Conservation (phyloP, 64 coral and sea anemone species). For the Pachyseris speciosa region DNA sequence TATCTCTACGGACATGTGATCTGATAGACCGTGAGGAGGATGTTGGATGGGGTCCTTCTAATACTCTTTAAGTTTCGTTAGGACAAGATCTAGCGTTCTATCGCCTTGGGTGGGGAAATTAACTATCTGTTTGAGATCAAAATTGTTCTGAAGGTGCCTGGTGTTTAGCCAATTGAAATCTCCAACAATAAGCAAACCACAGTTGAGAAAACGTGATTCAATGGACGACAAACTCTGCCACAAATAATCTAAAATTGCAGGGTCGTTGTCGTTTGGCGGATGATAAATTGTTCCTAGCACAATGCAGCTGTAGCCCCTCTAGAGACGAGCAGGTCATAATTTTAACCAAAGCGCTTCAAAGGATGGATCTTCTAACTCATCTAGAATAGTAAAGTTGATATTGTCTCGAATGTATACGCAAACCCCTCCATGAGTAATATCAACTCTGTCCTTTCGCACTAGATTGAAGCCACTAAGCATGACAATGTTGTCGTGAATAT, state of each 20-base stretch:
- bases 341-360: slow-evolving; percentile 37
- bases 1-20: slow-evolving; percentile 38
- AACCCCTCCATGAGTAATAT: not conserved
- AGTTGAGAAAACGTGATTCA: slow-evolving; percentile 19
- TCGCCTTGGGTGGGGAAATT: slow-evolving; percentile 22
- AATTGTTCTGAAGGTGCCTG: slow-evolving; percentile 3
- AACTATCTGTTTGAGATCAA: slow-evolving; percentile 23
- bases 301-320: slow-evolving; percentile 51
- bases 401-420: not conserved
- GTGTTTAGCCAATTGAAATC: slow-evolving; percentile 52
- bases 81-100: not conserved
- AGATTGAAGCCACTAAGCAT: slow-evolving; percentile 14
- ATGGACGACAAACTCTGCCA: slow-evolving; percentile 20
- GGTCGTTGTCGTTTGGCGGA: slow-evolving; percentile 32
- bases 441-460: slow-evolving; percentile 23
- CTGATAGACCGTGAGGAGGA: slow-evolving; percentile 18
- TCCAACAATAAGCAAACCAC: slow-evolving; percentile 11
- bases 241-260: slow-evolving; percentile 9
- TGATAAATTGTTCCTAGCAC: slow-evolving; percentile 47
- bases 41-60: slow-evolving; percentile 52
- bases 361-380: not conserved
- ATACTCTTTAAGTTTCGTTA: slow-evolving; percentile 25
- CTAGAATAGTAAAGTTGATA: slow-evolving; percentile 46
- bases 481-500: slow-evolving; percentile 42
- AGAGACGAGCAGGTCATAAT: not conserved